phyloP scores from a whole-genome alignment of 1,140 invertebrate genomes.

The Pygmarrhopalites habei region DNA sequence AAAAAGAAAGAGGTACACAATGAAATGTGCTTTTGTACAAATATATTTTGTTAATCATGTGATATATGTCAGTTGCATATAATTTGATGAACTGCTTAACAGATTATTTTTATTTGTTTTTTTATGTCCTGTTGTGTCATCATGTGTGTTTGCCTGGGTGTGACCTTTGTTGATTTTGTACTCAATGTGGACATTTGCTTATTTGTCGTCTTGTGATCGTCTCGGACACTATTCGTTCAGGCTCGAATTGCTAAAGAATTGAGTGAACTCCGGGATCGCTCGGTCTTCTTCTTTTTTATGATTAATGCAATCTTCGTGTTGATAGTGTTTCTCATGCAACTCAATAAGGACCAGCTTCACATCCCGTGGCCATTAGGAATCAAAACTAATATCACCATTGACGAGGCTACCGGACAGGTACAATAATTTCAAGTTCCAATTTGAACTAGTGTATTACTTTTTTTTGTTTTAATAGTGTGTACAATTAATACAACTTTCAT shows the following conservation, averaged over 20 bases:
- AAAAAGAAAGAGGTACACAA: constrained; percentile 73
- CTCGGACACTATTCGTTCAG: no score
- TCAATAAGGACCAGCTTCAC: constrained; percentile 90
- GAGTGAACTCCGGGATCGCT: constrained; percentile 84
- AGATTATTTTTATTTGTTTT: no score
- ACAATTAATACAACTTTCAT: no score
- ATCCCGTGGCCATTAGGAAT: constrained; percentile 89
- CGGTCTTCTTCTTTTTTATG: constrained; percentile 96
- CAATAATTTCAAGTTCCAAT: constrained; percentile 43
- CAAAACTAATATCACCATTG: constrained; percentile 86
- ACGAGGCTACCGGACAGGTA: constrained; percentile 81
- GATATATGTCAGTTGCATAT: constrained; percentile 1
- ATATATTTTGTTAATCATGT: constrained; percentile 26
- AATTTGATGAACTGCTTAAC: no score
- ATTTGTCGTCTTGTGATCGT: no score
- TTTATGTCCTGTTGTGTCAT: no score
- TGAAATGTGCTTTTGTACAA: no score
- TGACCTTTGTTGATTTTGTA: no score
- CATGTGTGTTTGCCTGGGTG: no score
- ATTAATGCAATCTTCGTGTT: constrained; percentile 95
- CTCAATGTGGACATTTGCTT: no score
- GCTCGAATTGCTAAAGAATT: constrained; percentile 80
- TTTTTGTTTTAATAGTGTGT: no score
- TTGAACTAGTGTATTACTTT: constrained; percentile 6
- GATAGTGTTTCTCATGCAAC: constrained; percentile 92